Evolutionary conservation across 1,140 invertebrate genomes (phyloP).

Genomic region (Rhynchophorus ferrugineus): DNA sequence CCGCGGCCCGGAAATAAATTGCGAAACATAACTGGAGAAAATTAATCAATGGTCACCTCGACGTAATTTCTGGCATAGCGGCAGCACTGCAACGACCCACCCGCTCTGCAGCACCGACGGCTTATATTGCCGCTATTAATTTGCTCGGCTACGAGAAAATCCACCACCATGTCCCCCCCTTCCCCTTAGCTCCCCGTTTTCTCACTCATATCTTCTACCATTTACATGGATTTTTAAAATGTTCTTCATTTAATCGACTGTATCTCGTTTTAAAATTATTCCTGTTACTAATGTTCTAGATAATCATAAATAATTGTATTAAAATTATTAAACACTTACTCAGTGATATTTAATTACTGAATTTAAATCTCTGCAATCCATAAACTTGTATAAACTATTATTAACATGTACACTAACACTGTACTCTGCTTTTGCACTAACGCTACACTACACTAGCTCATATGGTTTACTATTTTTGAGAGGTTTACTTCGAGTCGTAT

Average conservation of each 20-base stretch:
- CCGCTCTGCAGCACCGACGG: slow-evolving; percentile 14
- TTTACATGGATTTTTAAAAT: slow-evolving; percentile 5
- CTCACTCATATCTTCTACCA: slow-evolving; percentile 19
- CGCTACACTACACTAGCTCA: too few species aligned
- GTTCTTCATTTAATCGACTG: background rate
- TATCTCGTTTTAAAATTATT: background rate
- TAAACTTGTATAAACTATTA: too few species aligned
- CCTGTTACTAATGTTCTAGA: too few species aligned
- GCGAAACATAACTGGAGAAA: slow-evolving; percentile 26
- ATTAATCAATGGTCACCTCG: slow-evolving; percentile 27
- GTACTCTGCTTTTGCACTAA: too few species aligned
- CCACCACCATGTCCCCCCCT: background rate
- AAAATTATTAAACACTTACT: too few species aligned
- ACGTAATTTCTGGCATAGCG: slow-evolving; percentile 25
- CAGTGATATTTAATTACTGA: too few species aligned
- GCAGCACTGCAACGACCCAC: slow-evolving; percentile 15
- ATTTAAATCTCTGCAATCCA: too few species aligned
- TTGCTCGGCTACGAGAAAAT: slow-evolving; percentile 11
- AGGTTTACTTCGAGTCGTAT: too few species aligned
- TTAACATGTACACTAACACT: too few species aligned
- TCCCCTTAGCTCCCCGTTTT: slow-evolving; percentile 12
- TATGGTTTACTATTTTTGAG: too few species aligned
- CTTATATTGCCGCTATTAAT: slow-evolving; percentile 25
- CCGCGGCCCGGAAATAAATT: slow-evolving; percentile 22
- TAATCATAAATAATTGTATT: too few species aligned